Conservation (phyloP, 2,888 invertebrate genomes). For the Pomacea canaliculata region DNA sequence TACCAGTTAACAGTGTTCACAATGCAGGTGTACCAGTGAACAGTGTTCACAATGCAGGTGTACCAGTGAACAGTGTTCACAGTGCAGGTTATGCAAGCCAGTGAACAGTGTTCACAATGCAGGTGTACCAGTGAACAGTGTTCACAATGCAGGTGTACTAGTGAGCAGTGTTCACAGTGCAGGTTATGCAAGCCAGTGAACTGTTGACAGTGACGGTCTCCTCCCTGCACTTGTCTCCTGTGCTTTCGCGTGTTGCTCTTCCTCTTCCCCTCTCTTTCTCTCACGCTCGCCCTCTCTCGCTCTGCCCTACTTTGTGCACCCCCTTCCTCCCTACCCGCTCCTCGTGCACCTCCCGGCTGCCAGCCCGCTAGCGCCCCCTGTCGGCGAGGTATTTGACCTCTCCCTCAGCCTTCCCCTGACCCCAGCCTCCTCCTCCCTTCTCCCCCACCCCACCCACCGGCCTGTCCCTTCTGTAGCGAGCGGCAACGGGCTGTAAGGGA, state of each 20-base stretch:
- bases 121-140: not conserved
- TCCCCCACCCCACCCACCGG: not conserved
- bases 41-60: not conserved
- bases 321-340: not conserved
- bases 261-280: not conserved
- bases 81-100: not conserved
- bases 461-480: not conserved
- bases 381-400: conserved; percentile 4
- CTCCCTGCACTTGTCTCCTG: not conserved
- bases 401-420: not conserved
- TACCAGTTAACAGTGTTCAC: not conserved
- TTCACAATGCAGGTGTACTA: not conserved
- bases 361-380: not conserved
- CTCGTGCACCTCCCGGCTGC: too few species aligned
- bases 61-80: not conserved
- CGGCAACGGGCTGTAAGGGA: not conserved
- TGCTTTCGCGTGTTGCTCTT: not conserved
- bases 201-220: too few species aligned
- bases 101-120: not conserved
- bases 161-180: not conserved
- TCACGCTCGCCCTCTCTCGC: not conserved
- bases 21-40: too few species aligned
- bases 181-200: too few species aligned
- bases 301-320: not conserved
- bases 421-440: not conserved